A percentile compares a stretch with the other conserved stretches of the same genome.
These are phyloP conservation scores for Trissoscelio sp. DNA, from an alignment of 2,888 invertebrate species.

Conservation along the genomic window DNA sequence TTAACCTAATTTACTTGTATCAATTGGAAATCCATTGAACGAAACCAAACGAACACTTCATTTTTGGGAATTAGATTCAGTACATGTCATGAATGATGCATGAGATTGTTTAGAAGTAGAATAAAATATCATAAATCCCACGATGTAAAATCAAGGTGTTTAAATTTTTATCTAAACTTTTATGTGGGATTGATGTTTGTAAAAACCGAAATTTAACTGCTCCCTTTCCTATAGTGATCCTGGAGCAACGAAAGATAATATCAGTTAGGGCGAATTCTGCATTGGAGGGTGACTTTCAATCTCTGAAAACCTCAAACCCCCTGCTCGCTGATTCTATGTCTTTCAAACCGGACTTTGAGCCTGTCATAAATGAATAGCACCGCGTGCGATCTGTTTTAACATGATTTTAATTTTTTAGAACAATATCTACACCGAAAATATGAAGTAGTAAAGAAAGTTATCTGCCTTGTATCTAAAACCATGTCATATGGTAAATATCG, in stretches of 20 bases:
- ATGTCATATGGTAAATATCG: too few relatives aligned
- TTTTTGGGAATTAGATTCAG: background rate
- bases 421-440: too few relatives aligned
- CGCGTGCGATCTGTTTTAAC: constrained; percentile 30
- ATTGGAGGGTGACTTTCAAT: constrained; percentile 50
- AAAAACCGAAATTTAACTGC: constrained; percentile 18
- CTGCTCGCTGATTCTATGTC: constrained; percentile 22
- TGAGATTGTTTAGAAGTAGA: background rate
- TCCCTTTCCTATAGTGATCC: constrained; percentile 19
- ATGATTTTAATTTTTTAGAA: constrained; percentile 21
- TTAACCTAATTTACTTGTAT: constrained; percentile 20
- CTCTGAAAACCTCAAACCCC: constrained; percentile 53
- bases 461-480: too few relatives aligned
- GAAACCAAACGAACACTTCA: background rate
- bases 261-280: constrained; percentile 41
- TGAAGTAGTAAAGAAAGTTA: too few relatives aligned
- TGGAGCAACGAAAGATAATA: constrained; percentile 47
- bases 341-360: constrained; percentile 33
- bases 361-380: constrained; percentile 48
- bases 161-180: constrained; percentile 1
- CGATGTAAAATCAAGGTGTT: background rate
- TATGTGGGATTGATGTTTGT: constrained; percentile 14
- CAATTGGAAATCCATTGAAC: constrained; percentile 1
- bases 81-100: background rate
- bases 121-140: background rate